These are phyloP conservation scores for Synanthedon andrenaeformis DNA, from an alignment of 2,888 invertebrate species.

Conservation along the genomic window DNA sequence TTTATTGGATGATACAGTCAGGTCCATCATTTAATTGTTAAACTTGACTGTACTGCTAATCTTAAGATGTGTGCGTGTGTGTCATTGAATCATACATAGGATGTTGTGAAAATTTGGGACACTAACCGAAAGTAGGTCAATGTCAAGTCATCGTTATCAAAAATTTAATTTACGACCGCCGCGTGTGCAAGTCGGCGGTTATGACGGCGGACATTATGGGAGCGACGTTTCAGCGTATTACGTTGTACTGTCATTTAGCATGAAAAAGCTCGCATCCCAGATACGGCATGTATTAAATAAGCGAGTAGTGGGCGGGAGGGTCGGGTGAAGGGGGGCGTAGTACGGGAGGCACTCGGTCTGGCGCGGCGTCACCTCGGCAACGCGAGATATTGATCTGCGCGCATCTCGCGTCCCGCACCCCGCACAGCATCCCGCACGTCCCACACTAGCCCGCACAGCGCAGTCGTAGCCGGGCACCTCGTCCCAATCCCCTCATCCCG, in stretches of 20 bases:
- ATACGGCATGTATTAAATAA: conserved; percentile 65
- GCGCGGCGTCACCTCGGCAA: conserved; percentile 73
- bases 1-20: no score
- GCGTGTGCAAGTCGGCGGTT: neutral
- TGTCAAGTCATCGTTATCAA: conserved; percentile 15
- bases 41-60: no score
- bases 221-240: conserved; percentile 37
- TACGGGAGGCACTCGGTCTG: conserved; percentile 74
- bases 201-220: conserved; percentile 21
- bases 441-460: conserved; percentile 8
- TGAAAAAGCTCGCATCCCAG: conserved; percentile 62
- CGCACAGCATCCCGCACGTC: conserved; percentile 46
- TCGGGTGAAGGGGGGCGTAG: conserved; percentile 40
- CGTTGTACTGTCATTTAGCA: conserved; percentile 57
- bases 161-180: conserved; percentile 13
- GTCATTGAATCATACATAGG: no score
- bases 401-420: conserved; percentile 67
- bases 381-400: conserved; percentile 68
- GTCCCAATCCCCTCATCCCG: conserved; percentile 13
- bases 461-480: conserved; percentile 4
- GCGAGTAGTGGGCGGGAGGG: conserved; percentile 51
- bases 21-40: no score
- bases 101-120: no score
- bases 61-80: no score
- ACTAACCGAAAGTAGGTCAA: conserved; percentile 34